Evolutionary conservation across 2,797 vertebrate genomes (phyloP).

Genomic region (Brachymystax lenok): DNA sequence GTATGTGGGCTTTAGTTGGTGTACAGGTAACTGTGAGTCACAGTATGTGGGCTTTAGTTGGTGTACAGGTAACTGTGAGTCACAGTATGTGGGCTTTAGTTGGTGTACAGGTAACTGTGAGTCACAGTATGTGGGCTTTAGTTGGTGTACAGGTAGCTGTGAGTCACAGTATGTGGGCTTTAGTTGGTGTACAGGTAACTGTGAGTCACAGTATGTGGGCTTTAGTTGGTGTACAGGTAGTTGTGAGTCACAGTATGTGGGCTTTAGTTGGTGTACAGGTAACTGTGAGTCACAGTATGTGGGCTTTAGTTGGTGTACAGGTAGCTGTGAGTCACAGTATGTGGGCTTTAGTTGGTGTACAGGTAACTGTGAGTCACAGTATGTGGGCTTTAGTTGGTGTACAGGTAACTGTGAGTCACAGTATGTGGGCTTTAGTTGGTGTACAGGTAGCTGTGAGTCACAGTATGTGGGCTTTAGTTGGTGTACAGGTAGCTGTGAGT

Average conservation of each 20-base stretch:
- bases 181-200: slow-evolving; percentile 55
- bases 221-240: slow-evolving; percentile 56
- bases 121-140: no score
- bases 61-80: slow-evolving; percentile 55
- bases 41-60: no score
- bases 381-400: slow-evolving; percentile 17
- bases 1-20: neutral
- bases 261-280: slow-evolving; percentile 52
- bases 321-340: slow-evolving; percentile 32
- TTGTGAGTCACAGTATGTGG: no score
- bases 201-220: no score
- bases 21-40: slow-evolving; percentile 54
- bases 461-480: no score
- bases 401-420: slow-evolving; percentile 50
- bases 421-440: neutral
- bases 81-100: no score
- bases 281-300: slow-evolving; percentile 7
- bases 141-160: slow-evolving; percentile 56
- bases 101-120: slow-evolving; percentile 55
- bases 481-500: slow-evolving; percentile 56
- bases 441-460: slow-evolving; percentile 56
- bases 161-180: no score
- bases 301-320: slow-evolving; percentile 45
- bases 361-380: slow-evolving; percentile 42
- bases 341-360: slow-evolving; percentile 34